These are phyloP conservation scores for Drosophila malerkotliana DNA, from an alignment of 1,140 invertebrate species.

Conservation along the genomic window DNA sequence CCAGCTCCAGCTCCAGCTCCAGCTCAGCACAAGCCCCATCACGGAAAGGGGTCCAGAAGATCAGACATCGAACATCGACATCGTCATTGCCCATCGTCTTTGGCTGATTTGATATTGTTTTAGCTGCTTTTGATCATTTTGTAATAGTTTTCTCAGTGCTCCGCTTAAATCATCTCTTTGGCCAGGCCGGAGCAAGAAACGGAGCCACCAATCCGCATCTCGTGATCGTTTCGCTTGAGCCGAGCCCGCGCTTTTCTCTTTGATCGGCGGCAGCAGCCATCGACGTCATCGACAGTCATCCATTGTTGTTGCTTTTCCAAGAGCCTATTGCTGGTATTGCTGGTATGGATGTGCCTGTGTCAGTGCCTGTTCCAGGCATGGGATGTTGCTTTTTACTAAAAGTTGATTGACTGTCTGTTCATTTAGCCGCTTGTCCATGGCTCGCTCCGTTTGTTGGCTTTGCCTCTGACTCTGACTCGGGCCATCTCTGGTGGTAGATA, in stretches of 20 bases:
- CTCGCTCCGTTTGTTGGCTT: conserved; percentile 72
- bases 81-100: conserved; percentile 47
- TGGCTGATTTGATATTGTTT: conserved; percentile 78
- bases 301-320: conserved; percentile 25
- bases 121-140: conserved; percentile 70
- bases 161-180: conserved; percentile 73
- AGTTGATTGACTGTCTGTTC: conserved; percentile 82
- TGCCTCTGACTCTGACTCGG: conserved; percentile 25
- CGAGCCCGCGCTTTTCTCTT: conserved; percentile 69
- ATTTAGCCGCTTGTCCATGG: conserved; percentile 74
- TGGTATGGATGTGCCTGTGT: no score
- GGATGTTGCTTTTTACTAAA: conserved; percentile 71
- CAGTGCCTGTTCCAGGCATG: conserved; percentile 22
- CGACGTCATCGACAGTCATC: conserved; percentile 45
- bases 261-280: conserved; percentile 43
- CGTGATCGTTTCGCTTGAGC: conserved; percentile 51
- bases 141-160: conserved; percentile 77
- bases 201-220: conserved; percentile 19
- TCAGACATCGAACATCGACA: conserved; percentile 7
- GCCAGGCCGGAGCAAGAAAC: conserved; percentile 12
- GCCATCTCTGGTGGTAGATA: conserved; percentile 13
- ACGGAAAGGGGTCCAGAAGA: conserved; percentile 13
- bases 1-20: neutral
- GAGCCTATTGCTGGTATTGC: neutral
- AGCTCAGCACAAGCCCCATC: neutral